phyloP scores from a whole-genome alignment of 1,140 invertebrate species.

The Procambarus clarkii region DNA sequence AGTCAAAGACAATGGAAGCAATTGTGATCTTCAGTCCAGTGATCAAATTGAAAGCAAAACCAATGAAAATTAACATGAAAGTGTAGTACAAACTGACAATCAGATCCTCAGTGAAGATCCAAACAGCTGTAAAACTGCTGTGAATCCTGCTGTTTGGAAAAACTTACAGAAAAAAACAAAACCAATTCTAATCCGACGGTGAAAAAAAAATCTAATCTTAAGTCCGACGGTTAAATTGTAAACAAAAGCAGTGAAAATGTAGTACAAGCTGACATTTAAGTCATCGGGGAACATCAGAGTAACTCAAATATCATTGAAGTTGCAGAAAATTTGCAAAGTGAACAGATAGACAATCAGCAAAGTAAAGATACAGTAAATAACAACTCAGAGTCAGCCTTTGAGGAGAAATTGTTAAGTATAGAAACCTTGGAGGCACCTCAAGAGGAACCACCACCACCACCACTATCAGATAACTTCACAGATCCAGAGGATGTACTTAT shows the following conservation, averaged over 20 bases:
- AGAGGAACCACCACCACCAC: not conserved
- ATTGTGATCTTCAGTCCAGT: no score
- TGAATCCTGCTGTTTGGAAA: no score
- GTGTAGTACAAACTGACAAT: no score
- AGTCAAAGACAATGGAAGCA: not conserved
- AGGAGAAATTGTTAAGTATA: not conserved
- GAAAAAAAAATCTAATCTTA: no score
- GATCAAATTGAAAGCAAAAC: no score
- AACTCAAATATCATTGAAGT: not conserved
- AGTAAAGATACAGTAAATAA: not conserved
- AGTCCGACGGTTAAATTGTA: not conserved
- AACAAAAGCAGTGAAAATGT: not conserved
- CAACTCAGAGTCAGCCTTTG: not conserved
- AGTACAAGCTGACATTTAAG: not conserved
- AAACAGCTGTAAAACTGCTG: no score
- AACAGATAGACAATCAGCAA: not conserved
- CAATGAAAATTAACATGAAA: no score
- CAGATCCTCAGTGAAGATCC: not conserved
- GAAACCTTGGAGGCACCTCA: not conserved
- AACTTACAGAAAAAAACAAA: no score
- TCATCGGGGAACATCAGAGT: not conserved
- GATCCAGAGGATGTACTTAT: constrained; percentile 56
- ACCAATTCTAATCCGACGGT: no score
- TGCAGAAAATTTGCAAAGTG: not conserved
- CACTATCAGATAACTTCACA: not conserved